Conservation (phyloP, 1,140 invertebrate species). For the Elymnias hypermnestra region DNA sequence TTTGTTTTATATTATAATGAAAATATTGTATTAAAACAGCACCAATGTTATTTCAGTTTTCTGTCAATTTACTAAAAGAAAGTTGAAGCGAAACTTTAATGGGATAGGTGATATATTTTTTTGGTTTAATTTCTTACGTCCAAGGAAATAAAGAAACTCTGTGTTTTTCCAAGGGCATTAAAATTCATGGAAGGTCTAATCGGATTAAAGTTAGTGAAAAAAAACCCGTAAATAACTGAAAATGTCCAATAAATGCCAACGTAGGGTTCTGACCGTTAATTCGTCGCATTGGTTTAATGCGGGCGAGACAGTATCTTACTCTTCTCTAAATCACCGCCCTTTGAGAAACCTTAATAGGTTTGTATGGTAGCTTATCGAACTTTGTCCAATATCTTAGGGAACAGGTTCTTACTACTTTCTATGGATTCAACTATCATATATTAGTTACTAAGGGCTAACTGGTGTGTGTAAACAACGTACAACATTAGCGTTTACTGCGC, state of each 20-base stretch:
- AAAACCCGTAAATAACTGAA: conserved; percentile 26
- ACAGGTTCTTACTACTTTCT: too few species aligned
- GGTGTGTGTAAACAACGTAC: too few species aligned
- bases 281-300: conserved; percentile 29
- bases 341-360: conserved; percentile 3
- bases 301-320: conserved; percentile 25
- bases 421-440: not conserved
- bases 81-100: too few species aligned
- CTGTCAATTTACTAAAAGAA: too few species aligned
- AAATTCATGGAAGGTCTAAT: conserved; percentile 15
- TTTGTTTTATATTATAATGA: too few species aligned
- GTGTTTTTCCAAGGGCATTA: conserved; percentile 4
- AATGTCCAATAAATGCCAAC: conserved; percentile 29
- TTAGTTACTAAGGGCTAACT: too few species aligned
- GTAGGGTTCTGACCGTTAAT: conserved; percentile 29
- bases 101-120: too few species aligned
- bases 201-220: conserved; percentile 22
- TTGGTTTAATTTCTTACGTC: not conserved
- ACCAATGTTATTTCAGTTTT: too few species aligned
- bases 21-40: too few species aligned
- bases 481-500: too few species aligned
- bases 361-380: not conserved
- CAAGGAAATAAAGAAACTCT: not conserved
- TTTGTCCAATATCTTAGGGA: too few species aligned
- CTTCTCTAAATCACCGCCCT: conserved; percentile 23